phyloP scores from a whole-genome alignment of 2,888 invertebrate genomes.

The Chesias legatella region DNA sequence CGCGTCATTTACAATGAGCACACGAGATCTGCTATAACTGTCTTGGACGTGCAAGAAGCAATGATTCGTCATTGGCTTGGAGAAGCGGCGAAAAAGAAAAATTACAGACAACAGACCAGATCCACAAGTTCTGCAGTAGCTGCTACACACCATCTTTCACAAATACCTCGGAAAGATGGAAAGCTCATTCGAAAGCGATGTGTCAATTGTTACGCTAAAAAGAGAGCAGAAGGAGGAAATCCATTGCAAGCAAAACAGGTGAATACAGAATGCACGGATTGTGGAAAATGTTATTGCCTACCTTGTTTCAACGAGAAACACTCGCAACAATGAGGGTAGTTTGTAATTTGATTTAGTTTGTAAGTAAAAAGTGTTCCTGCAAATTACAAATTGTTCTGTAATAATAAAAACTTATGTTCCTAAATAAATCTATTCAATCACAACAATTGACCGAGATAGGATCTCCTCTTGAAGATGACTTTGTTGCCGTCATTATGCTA shows the following conservation, averaged over 20 bases:
- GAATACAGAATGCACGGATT: conserved; percentile 17
- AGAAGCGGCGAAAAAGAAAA: conserved; percentile 5
- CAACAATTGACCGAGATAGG: too few relatives aligned
- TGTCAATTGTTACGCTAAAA: conserved; percentile 18
- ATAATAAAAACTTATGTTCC: conserved; percentile 5
- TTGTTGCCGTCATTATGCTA: too few relatives aligned
- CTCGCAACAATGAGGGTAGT: conserved; percentile 6
- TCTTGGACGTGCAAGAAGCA: conserved; percentile 13
- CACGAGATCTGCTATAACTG: conserved; percentile 7
- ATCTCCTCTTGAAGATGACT: too few relatives aligned
- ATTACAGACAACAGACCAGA: conserved; percentile 1
- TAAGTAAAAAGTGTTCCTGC: conserved; percentile 3
- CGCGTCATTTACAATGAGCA: conserved; percentile 15
- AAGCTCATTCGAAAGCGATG: conserved; percentile 19
- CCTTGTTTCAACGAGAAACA: conserved; percentile 14
- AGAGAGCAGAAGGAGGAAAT: conserved; percentile 11
- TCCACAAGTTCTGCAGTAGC: conserved; percentile 2
- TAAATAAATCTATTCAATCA: conserved; percentile 2
- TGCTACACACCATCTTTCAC: conserved; percentile 2
- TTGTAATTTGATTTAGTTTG: conserved; percentile 1
- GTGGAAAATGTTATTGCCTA: conserved; percentile 16
- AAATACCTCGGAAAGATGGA: conserved; percentile 9
- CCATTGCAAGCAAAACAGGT: conserved; percentile 18
- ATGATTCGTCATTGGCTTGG: conserved; percentile 18
- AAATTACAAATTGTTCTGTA: conserved; percentile 3